Conservation (phyloP, 1,140 invertebrate species). For the Dermatophagoides farinae region DNA sequence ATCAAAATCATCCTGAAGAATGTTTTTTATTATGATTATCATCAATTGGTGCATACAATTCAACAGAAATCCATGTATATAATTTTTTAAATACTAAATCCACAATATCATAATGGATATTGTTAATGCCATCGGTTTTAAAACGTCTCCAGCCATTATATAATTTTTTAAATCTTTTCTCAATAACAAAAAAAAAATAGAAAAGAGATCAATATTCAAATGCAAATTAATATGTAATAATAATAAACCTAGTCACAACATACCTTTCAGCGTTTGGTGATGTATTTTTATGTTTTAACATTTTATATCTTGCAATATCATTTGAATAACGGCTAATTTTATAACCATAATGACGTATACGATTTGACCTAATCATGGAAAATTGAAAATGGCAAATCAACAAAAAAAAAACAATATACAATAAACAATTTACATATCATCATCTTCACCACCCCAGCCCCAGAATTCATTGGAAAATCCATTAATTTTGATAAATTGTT, state of each 20-base stretch:
- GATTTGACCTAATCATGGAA: conserved; percentile 6
- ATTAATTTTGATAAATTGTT: conserved; percentile 60
- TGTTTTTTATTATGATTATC: too few relatives aligned
- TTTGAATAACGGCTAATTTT: conserved; percentile 67
- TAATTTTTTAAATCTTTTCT: conserved; percentile 48
- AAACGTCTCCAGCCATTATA: conserved; percentile 58
- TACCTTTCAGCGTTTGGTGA: conserved; percentile 69
- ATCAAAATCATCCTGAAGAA: too few relatives aligned
- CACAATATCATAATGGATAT: conserved; percentile 54
- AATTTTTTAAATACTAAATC: conserved; percentile 38
- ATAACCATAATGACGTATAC: conserved; percentile 47
- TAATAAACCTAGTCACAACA: conserved; percentile 13
- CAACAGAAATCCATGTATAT: conserved; percentile 29
- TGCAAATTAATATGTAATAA: not conserved
- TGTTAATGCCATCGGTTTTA: conserved; percentile 61
- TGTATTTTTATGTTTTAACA: conserved; percentile 69
- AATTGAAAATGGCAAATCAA: not conserved
- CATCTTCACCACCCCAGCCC: conserved; percentile 82
- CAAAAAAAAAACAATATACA: not conserved
- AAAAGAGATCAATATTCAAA: not conserved
- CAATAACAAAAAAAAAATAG: conserved; percentile 7
- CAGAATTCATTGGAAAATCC: conserved; percentile 79
- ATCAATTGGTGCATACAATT: conserved; percentile 7
- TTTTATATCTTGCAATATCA: conserved; percentile 66
- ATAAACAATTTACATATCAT: conserved; percentile 50